These are phyloP conservation scores for Morus bassanus DNA, from an alignment of 2,797 vertebrate genomes.

Conservation along the genomic window DNA sequence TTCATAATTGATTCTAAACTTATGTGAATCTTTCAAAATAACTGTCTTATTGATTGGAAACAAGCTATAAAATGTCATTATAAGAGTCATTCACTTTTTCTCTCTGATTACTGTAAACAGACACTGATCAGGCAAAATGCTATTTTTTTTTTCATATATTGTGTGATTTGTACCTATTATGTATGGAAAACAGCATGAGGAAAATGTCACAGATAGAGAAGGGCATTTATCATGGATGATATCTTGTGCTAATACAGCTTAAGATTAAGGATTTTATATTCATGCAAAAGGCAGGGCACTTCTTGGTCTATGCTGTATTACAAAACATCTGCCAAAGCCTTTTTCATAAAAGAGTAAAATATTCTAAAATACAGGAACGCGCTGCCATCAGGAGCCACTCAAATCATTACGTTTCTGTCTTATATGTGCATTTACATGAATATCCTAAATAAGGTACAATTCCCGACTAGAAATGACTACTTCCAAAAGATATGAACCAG, in stretches of 20 bases:
- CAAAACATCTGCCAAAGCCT: not conserved
- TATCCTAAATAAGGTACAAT: not conserved
- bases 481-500: not conserved
- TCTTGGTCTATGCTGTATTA: not conserved
- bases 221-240: not conserved
- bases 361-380: not conserved
- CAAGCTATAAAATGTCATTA: slow-evolving; percentile 51
- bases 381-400: not conserved
- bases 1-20: slow-evolving; percentile 75
- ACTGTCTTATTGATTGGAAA: slow-evolving; percentile 73
- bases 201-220: not conserved
- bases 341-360: not conserved
- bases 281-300: not conserved
- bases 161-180: not conserved
- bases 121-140: slow-evolving; percentile 58
- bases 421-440: not conserved
- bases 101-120: slow-evolving; percentile 61
- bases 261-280: not conserved
- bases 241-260: not conserved
- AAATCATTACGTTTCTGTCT: not conserved
- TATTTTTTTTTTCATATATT: not conserved
- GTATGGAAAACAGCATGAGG: not conserved
- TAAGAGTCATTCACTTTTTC: slow-evolving; percentile 6
- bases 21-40: slow-evolving; percentile 71
- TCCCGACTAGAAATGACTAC: not conserved